Evolutionary conservation across 2,888 invertebrate species (phyloP), one percentile per base, ranked within the genome.

Genomic region (Polylopha cassiicola): DNA sequence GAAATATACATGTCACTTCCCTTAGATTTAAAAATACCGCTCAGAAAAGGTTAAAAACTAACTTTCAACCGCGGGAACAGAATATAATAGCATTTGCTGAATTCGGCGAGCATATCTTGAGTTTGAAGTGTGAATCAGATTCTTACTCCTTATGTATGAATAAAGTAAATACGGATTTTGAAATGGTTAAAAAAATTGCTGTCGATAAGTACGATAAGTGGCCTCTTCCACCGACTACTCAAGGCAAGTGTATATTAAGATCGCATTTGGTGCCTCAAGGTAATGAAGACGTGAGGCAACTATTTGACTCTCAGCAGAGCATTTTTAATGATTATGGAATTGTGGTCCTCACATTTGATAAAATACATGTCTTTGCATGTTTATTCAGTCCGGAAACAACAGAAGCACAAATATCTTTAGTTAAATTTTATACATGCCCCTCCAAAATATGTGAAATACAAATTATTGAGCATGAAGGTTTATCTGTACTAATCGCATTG

Each of bases 351-450:
- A 61, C 65, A 14, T 61, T 76, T 47, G 72, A 79, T 48, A 70
- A 52, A 47, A 33, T 52, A 9, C 54, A 54, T 29, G 23, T 78
- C 1, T 77, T 59, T 44, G 58, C 57, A 2, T 67, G 70, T 48
- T 14, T 77, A 18, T 61, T 61, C 21, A 61, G 50, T 46, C 37
- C 53, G 13, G 57, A 51, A 27, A 45, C 50, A 39, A 10, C 21
- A 29, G 55, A 56, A 37, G 52, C 59, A 11, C 48, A 64, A 31
- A 46, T 55, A n/a, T 34, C 8, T 5, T 38, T 67, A 17, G 29
- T 52, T 0, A 73, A 73, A 48, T 44, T 84, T 0, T 69, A 74
- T 22, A 55, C 63, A 13, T 65, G 73, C 38, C 77, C 78, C 2
- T 58, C 73, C 17, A 66, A 74, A 48, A 74, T 84, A 44, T 57